Conservation (phyloP, 2,888 invertebrate species). For the Orthosia gracilis region DNA sequence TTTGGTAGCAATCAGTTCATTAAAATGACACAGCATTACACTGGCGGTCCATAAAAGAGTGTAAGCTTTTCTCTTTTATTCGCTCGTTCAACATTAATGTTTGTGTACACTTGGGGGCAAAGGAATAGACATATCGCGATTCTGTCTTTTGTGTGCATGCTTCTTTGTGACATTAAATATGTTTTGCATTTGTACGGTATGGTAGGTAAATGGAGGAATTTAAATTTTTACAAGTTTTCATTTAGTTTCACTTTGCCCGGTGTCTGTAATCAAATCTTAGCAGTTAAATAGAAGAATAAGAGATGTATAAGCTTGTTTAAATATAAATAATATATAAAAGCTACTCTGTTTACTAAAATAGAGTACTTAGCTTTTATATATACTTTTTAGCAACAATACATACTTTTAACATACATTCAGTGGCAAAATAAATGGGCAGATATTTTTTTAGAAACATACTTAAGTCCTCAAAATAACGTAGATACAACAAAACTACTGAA, state of each 20-base stretch:
- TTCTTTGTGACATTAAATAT: neutral
- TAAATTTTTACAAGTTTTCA: neutral
- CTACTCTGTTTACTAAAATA: no score
- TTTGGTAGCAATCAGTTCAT: constrained; percentile 64
- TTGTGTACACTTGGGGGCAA: constrained; percentile 40
- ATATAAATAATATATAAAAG: no score
- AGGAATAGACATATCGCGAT: constrained; percentile 17
- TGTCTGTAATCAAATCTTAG: no score
- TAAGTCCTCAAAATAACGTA: neutral
- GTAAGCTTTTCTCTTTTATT: constrained; percentile 62
- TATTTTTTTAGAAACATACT: neutral
- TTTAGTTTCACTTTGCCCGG: no score
- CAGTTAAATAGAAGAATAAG: no score
- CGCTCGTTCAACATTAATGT: constrained; percentile 51
- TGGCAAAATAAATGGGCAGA: neutral
- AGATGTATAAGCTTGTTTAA: no score
- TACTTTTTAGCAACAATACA: no score
- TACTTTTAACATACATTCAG: neutral
- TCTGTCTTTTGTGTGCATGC: constrained; percentile 16
- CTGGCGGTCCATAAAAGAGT: constrained; percentile 58
- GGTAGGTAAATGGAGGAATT: neutral
- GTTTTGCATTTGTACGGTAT: constrained; percentile 19
- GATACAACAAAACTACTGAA: neutral
- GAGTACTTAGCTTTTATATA: no score
- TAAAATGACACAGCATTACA: constrained; percentile 65